Evolutionary conservation across 1,140 invertebrate genomes (phyloP).

Genomic region (Holotrichia oblita): DNA sequence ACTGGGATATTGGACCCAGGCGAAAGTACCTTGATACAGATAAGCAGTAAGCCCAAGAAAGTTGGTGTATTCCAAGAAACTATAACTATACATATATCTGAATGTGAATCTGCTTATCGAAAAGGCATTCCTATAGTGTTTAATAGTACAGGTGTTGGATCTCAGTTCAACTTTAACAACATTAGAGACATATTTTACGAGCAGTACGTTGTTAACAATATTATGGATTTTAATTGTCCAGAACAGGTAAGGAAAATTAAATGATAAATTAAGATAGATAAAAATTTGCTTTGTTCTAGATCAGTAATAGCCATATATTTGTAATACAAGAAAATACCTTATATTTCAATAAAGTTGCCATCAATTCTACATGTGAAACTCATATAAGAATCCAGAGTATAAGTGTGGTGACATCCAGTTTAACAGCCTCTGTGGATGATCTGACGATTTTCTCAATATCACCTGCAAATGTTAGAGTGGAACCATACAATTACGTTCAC

Average conservation of each 20-base stretch:
- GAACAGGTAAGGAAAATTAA: slow-evolving; percentile 45
- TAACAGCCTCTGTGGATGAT: slow-evolving; percentile 43
- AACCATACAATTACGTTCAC: slow-evolving; percentile 45
- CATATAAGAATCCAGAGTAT: slow-evolving; percentile 52
- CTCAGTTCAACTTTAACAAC: slow-evolving; percentile 52
- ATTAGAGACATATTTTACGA: slow-evolving; percentile 52
- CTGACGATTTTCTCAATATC: slow-evolving; percentile 48
- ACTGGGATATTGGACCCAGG: slow-evolving; percentile 50
- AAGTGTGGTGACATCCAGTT: slow-evolving; percentile 47
- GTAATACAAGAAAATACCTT: slow-evolving; percentile 46
- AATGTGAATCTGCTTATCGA: slow-evolving; percentile 46
- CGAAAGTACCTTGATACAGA: slow-evolving; percentile 45
- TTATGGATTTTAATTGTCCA: slow-evolving; percentile 47
- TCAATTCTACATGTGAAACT: slow-evolving; percentile 47
- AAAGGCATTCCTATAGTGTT: slow-evolving; percentile 48
- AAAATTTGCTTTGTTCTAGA: background rate
- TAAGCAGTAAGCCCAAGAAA: slow-evolving; percentile 48
- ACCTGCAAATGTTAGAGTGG: slow-evolving; percentile 46
- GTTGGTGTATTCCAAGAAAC: slow-evolving; percentile 47
- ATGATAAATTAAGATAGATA: background rate
- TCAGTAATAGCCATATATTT: background rate
- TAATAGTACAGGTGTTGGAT: slow-evolving; percentile 46
- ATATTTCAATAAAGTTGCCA: slow-evolving; percentile 49
- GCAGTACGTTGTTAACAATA: slow-evolving; percentile 49
- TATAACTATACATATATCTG: slow-evolving; percentile 50